These are phyloP conservation scores for Aleiodes testaceus DNA, from an alignment of 2,888 invertebrate species.

Conservation along the genomic window DNA sequence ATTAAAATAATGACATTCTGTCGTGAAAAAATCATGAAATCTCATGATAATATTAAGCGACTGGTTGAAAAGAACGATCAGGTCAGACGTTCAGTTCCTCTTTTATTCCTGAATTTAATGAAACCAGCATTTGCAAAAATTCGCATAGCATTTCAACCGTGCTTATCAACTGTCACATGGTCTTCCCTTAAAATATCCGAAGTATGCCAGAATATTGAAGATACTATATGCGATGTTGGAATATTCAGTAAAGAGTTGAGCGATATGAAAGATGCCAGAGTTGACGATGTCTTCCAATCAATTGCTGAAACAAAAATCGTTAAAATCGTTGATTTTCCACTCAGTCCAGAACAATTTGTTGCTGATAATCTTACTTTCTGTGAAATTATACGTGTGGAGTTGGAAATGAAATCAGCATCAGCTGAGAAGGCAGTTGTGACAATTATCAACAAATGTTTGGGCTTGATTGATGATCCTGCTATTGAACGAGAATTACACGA, in stretches of 20 bases:
- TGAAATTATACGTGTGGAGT: constrained; percentile 73
- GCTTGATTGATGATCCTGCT: constrained; percentile 76
- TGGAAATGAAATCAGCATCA: constrained; percentile 78
- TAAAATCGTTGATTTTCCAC: constrained; percentile 78
- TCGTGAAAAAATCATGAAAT: constrained; percentile 80
- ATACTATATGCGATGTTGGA: constrained; percentile 78
- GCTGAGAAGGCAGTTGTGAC: constrained; percentile 86
- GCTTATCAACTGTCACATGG: constrained; percentile 87
- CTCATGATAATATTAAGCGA: constrained; percentile 78
- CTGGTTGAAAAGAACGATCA: constrained; percentile 79
- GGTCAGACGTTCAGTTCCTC: constrained; percentile 75
- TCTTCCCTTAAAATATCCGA: constrained; percentile 83
- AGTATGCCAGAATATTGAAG: constrained; percentile 77
- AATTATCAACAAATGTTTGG: constrained; percentile 84
- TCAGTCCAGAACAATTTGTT: constrained; percentile 78
- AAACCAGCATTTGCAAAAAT: constrained; percentile 80
- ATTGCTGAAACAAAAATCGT: constrained; percentile 79
- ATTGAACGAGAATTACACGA: constrained; percentile 77
- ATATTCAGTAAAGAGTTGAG: constrained; percentile 81
- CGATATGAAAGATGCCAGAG: constrained; percentile 84
- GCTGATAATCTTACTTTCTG: constrained; percentile 78
- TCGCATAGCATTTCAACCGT: constrained; percentile 83
- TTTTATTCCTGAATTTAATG: constrained; percentile 81
- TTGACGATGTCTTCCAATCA: constrained; percentile 80
- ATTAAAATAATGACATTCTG: constrained; percentile 84